A percentile compares a stretch with the other conserved stretches of the same genome.
phyloP scores from a whole-genome alignment of 1,140 invertebrate genomes.

The Rhyzopertha dominica region DNA sequence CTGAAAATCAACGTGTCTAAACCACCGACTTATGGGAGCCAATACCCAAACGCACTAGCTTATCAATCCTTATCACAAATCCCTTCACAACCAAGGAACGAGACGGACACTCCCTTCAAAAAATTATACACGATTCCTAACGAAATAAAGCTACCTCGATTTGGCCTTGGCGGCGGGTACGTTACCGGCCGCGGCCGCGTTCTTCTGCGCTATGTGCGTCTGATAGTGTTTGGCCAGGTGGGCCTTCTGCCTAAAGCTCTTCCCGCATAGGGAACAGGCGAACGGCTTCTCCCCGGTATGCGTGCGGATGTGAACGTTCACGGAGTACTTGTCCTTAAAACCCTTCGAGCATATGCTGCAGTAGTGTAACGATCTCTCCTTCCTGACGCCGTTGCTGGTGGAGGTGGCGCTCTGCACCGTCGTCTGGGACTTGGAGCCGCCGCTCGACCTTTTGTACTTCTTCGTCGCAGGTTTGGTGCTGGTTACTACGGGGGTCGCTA shows the following conservation, averaged over 20 bases:
- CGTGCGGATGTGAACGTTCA: slow-evolving; percentile 86
- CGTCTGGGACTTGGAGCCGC: slow-evolving; percentile 38
- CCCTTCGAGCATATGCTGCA: slow-evolving; percentile 89
- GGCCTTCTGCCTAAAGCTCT: slow-evolving; percentile 91
- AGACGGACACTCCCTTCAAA: slow-evolving; percentile 1
- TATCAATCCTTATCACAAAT: slow-evolving; percentile 5
- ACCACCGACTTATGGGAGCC: slow-evolving; percentile 11
- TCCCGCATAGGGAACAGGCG: slow-evolving; percentile 80
- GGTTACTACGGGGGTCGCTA: slow-evolving; percentile 47
- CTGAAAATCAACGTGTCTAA: slow-evolving; percentile 13
- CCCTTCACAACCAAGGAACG: slow-evolving; percentile 6
- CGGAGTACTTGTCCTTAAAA: slow-evolving; percentile 90
- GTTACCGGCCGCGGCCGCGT: slow-evolving; percentile 42
- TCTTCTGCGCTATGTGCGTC: slow-evolving; percentile 83
- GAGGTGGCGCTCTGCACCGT: slow-evolving; percentile 44
- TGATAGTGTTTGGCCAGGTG: slow-evolving; percentile 97
- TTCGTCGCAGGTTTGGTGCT: slow-evolving; percentile 51
- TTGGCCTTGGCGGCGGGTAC: slow-evolving; percentile 38
- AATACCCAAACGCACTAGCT: slow-evolving; percentile 1
- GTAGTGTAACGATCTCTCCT: slow-evolving; percentile 81
- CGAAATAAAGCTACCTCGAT: slow-evolving; percentile 36
- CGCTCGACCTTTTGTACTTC: slow-evolving; percentile 50
- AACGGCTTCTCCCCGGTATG: slow-evolving; percentile 91
- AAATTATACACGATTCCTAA: slow-evolving; percentile 2
- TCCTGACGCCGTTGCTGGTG: slow-evolving; percentile 59